A percentile compares a stretch with the other conserved stretches of the same genome.
Conservation (phyloP, 2,888 invertebrate genomes). For the Cryptophagus acutangulus region DNA sequence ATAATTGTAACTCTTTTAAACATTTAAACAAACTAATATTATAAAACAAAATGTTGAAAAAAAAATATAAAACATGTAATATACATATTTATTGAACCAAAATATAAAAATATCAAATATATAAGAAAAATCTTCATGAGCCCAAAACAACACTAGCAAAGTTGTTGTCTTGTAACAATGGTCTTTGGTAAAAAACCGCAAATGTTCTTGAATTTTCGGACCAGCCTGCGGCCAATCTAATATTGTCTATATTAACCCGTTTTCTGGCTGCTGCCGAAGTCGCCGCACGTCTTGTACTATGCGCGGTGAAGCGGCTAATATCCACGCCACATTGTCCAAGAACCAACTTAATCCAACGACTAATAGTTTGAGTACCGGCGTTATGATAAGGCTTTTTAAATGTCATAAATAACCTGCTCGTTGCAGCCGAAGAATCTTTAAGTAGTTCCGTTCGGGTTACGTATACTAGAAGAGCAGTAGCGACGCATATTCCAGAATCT, state of each 20-base stretch:
- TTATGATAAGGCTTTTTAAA: constrained; percentile 2
- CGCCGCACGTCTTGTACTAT: constrained; percentile 23
- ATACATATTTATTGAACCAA: no score
- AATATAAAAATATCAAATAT: no score
- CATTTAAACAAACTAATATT: no score
- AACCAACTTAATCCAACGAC: background rate
- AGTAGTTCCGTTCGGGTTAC: background rate
- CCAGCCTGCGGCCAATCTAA: constrained; percentile 25
- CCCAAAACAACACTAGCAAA: no score
- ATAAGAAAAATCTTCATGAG: no score
- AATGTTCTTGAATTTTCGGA: constrained; percentile 23
- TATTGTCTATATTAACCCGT: constrained; percentile 21
- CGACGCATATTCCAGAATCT: constrained; percentile 1
- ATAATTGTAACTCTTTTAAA: no score
- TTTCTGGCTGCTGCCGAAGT: constrained; percentile 24
- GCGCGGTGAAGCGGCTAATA: constrained; percentile 18
- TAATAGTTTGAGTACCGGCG: constrained; percentile 5
- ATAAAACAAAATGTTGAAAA: no score
- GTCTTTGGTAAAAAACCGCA: no score
- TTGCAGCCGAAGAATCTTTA: background rate
- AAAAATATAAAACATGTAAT: no score
- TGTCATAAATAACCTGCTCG: background rate
- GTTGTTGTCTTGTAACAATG: no score
- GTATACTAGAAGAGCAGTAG: background rate
- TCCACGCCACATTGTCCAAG: constrained; percentile 19